Percentiles rank a stretch among this genome's conserved stretches.
These are phyloP conservation scores for Camelus dromedarius DNA, from an alignment of 2,113 vertebrate species.

Conservation along the genomic window DNA sequence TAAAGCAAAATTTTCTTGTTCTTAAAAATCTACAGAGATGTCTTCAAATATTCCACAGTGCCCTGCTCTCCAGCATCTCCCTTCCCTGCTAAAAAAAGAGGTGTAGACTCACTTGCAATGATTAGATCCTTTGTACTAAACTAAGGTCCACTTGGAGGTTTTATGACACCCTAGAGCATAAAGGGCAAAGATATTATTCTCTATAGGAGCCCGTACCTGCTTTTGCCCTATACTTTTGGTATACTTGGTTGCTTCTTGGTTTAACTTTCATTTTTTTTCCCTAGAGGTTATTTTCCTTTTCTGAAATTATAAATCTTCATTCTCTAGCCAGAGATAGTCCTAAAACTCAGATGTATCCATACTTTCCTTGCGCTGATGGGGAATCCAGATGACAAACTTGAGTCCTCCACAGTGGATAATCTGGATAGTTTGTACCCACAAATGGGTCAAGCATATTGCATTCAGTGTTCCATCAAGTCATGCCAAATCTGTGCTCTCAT, in stretches of 20 bases:
- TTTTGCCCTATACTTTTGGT: not conserved
- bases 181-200: not conserved
- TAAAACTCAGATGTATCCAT: not conserved
- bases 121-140: conserved; percentile 18
- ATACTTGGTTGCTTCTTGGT: not conserved
- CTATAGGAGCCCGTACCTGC: not conserved
- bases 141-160: not conserved
- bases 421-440: conserved; percentile 53
- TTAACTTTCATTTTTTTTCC: conserved; percentile 37
- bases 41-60: not conserved
- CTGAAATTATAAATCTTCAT: conserved; percentile 5
- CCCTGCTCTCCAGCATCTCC: not conserved
- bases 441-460: conserved; percentile 66
- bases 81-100: not conserved
- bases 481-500: conserved; percentile 54
- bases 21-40: not conserved
- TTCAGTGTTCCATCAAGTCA: conserved; percentile 57
- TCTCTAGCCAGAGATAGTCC: not conserved
- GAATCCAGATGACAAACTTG: not conserved
- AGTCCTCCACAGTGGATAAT: not conserved
- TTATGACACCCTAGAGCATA: not conserved
- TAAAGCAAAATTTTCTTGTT: not conserved
- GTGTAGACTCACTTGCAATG: not conserved
- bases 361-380: not conserved
- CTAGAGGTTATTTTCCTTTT: not conserved